Conservation (phyloP, 2,797 vertebrate species). For the Furcifer pardalis region DNA sequence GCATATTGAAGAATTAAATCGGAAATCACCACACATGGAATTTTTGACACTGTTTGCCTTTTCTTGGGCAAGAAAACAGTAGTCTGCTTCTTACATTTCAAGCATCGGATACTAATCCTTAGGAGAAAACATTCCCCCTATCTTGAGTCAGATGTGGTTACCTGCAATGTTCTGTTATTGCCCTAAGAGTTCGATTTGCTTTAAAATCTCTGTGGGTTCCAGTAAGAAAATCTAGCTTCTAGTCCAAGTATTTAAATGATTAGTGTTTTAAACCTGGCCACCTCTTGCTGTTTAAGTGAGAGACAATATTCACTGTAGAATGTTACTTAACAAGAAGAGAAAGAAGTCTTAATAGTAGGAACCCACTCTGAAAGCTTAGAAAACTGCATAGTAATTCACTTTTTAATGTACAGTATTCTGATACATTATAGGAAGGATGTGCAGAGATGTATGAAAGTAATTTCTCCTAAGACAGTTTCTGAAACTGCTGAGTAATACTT, state of each 20-base stretch:
- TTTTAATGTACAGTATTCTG: neutral
- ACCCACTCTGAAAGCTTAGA: neutral
- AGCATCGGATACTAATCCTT: neutral
- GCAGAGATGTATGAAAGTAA: constrained; percentile 1
- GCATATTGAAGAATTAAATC: no score
- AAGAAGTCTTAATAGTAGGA: neutral
- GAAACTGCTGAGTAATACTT: neutral
- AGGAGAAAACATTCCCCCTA: neutral
- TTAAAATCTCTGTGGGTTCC: neutral
- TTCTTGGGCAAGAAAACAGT: neutral
- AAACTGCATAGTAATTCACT: neutral
- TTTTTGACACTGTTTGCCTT: neutral
- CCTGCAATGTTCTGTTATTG: neutral
- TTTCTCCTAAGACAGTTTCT: no score
- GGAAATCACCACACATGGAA: no score
- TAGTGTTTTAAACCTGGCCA: neutral
- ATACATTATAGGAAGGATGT: neutral
- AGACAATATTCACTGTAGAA: neutral
- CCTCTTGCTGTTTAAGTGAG: neutral
- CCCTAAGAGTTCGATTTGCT: neutral
- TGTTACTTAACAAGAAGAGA: neutral
- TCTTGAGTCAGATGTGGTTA: neutral
- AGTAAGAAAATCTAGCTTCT: neutral
- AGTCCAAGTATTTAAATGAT: neutral
- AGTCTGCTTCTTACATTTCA: neutral